These are phyloP conservation scores for Theretra japonica DNA, from an alignment of 2,888 invertebrate genomes.

Conservation along the genomic window DNA sequence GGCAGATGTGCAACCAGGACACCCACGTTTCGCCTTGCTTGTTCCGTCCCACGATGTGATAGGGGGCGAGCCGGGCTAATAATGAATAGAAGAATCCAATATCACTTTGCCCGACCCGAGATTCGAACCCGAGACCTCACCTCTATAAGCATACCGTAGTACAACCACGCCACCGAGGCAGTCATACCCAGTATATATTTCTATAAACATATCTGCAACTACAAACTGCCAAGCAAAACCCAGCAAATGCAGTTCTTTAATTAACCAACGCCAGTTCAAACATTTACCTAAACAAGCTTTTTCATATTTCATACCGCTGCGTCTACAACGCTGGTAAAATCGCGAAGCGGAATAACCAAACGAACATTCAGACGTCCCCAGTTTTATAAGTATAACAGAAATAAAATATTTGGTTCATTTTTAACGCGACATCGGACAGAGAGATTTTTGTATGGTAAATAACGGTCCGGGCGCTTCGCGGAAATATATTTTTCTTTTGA, in stretches of 20 bases:
- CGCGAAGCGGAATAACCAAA: constrained; percentile 45
- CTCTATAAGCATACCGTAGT: too few relatives aligned
- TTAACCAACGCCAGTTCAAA: not conserved
- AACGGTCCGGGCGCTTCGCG: constrained; percentile 47
- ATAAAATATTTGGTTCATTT: constrained; percentile 58
- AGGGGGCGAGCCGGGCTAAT: too few relatives aligned
- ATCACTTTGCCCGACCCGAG: too few relatives aligned
- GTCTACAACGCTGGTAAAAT: not conserved
- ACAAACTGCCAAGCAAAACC: not conserved
- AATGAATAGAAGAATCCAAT: too few relatives aligned
- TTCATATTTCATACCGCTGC: not conserved
- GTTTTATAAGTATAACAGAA: constrained; percentile 54
- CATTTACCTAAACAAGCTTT: not conserved
- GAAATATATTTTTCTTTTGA: constrained; percentile 41
- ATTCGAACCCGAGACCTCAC: too few relatives aligned
- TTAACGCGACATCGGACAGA: constrained; percentile 51
- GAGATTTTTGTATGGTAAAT: constrained; percentile 55
- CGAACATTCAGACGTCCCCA: constrained; percentile 40
- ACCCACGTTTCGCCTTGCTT: too few relatives aligned
- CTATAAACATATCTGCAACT: too few relatives aligned
- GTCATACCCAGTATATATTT: too few relatives aligned
- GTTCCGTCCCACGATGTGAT: too few relatives aligned
- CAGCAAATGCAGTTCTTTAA: not conserved
- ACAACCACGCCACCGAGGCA: too few relatives aligned
- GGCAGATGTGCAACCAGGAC: too few relatives aligned